phyloP scores from a whole-genome alignment of 1,140 invertebrate species.

The Nebria ingens region DNA sequence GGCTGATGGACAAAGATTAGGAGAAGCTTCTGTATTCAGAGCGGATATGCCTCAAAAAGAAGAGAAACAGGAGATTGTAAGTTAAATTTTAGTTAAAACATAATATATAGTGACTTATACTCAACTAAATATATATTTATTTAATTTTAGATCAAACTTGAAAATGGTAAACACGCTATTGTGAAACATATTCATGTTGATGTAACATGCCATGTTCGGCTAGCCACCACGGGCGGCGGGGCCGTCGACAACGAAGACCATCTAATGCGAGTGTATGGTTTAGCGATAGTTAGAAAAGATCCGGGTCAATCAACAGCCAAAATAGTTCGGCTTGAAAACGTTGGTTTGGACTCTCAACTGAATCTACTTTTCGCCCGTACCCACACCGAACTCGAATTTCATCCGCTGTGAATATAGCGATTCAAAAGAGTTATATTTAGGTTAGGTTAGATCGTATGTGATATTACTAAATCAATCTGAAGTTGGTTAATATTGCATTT shows the following conservation, averaged over 20 bases:
- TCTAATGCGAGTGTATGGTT: constrained; percentile 51
- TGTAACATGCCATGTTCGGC: constrained; percentile 50
- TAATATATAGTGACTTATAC: background rate
- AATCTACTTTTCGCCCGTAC: constrained; percentile 51
- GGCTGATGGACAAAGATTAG: constrained; percentile 45
- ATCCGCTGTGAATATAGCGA: too few species aligned
- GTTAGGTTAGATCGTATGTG: too few species aligned
- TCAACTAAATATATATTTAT: constrained; percentile 7
- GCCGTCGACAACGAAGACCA: constrained; percentile 45
- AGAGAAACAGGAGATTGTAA: constrained; percentile 46
- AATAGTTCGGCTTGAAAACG: constrained; percentile 48
- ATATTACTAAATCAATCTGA: too few species aligned
- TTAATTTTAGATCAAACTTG: constrained; percentile 29
- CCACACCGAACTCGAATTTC: constrained; percentile 49
- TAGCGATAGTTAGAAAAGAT: constrained; percentile 49
- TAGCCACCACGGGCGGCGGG: constrained; percentile 44
- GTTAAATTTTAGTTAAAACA: background rate
- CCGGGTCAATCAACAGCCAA: constrained; percentile 38
- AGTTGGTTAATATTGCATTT: too few species aligned
- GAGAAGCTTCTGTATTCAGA: constrained; percentile 50
- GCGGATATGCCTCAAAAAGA: constrained; percentile 51
- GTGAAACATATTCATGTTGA: constrained; percentile 54
- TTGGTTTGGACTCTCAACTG: constrained; percentile 54
- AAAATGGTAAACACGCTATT: constrained; percentile 39
- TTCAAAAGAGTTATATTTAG: too few species aligned